Base-by-base conservation (phyloP, 2,888 invertebrate genomes). In the Trichopria drosophilae region DNA sequence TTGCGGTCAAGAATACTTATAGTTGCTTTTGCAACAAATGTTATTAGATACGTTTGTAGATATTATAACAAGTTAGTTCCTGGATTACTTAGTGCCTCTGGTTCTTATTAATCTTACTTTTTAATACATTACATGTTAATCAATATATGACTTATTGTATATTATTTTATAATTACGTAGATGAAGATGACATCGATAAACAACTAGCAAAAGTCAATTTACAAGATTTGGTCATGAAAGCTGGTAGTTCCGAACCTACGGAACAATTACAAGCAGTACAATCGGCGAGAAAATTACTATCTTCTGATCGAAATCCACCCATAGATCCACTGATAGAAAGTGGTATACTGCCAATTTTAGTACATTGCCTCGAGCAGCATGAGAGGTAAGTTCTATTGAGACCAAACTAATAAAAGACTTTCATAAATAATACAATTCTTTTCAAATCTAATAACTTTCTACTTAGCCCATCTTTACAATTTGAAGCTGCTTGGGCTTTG, bases 271-370 rank as follows among this genome's bases (percentile, higher is more conserved):
- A 83, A 61, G 96, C 97, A 43, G 95, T 99, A 18, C 96, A 97
- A 77, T 88, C 93, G 45, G 95, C 95, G 53, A 84, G 98, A 63
- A 98, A 97, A 78, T 81, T 99, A 64, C 81, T 99, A 24, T 98
- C 97, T 6, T 95, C 95, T 59, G 98, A 99, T 77, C 87, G 93
- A 67, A 98, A 98, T 81, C 99, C 99, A 61, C 98, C 99, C 16
- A 98, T 99, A 67, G 95, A 99, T 79, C 90, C 91, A 58, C 81
- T 99, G 60, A 98, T 99, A 66, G 81, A 85, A 34, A 91, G 92
- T 73, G 95, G 95, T 61, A 96, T 99, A 71, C 82, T 99, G 64
- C 97, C 98, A 39, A 90, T 96, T 66, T 83, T 99, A 66, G 93
- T 96, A 46, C 81, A 84, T 61, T 98, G 97, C 79, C 82, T 99